Conservation (phyloP, 2,113 vertebrate species). For the Oceanodroma tethys region DNA sequence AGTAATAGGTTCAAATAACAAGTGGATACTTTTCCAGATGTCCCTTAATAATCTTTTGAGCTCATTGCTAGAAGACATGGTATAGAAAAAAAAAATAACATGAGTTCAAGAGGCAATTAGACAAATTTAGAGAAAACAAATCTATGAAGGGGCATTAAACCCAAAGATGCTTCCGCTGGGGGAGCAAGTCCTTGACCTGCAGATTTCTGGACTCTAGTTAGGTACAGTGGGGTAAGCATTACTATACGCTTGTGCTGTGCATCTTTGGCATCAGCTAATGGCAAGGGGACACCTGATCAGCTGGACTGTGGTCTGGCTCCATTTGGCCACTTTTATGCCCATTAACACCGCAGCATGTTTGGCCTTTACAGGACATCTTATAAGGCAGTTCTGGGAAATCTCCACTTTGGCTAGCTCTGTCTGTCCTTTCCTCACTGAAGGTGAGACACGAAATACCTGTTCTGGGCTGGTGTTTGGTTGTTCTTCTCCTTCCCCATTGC, state of each 20-base stretch:
- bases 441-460: not conserved
- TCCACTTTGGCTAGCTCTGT: not conserved
- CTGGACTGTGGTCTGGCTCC: not conserved
- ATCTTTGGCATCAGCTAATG: not conserved
- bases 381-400: not conserved
- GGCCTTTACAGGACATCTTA: not conserved
- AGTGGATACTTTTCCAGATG: not conserved
- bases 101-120: not conserved
- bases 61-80: not conserved
- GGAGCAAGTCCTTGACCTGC: not conserved
- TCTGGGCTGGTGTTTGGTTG: not conserved
- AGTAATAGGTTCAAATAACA: not conserved
- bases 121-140: not conserved
- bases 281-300: not conserved
- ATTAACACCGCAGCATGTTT: rapidly evolving
- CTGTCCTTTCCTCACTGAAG: not conserved
- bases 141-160: not conserved
- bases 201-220: not conserved
- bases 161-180: not conserved
- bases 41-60: not conserved
- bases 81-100: not conserved
- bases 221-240: not conserved
- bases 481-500: not conserved
- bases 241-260: not conserved
- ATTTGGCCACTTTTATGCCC: not conserved